A percentile compares a stretch with the other conserved stretches of the same genome.
phyloP scores from a whole-genome alignment of 92 coral and sea anemone species.

The Montipora capitata region DNA sequence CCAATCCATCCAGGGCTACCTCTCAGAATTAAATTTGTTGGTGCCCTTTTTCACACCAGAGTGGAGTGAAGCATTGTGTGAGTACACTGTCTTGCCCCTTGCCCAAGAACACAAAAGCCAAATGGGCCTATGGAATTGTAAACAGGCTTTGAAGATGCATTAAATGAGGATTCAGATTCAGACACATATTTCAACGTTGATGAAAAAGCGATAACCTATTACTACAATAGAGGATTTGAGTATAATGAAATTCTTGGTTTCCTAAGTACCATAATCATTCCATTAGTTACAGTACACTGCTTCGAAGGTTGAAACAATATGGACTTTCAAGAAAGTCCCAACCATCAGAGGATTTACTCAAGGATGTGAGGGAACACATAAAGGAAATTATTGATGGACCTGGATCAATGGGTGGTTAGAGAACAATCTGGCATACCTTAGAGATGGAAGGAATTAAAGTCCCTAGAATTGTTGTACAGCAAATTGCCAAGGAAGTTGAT shows the following conservation, averaged over 20 bases:
- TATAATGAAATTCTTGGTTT: slow-evolving; percentile 55
- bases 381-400: too few species aligned
- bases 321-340: slow-evolving; percentile 50
- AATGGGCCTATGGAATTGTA: not conserved
- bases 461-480: slow-evolving; percentile 71
- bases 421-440: too few species aligned
- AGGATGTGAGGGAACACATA: slow-evolving; percentile 28
- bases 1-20: too few species aligned
- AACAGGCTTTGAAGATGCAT: slow-evolving; percentile 24
- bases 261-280: slow-evolving; percentile 52
- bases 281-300: slow-evolving; percentile 67
- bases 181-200: slow-evolving; percentile 56
- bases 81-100: too few species aligned
- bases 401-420: too few species aligned
- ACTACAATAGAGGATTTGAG: slow-evolving; percentile 64
- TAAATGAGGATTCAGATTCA: slow-evolving; percentile 43
- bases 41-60: too few species aligned
- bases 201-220: slow-evolving; percentile 59
- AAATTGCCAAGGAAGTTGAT: slow-evolving; percentile 70
- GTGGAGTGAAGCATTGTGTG: too few species aligned
- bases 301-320: slow-evolving; percentile 65
- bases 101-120: too few species aligned
- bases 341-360: slow-evolving; percentile 15
- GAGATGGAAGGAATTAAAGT: slow-evolving; percentile 69
- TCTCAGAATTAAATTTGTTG: too few species aligned